Evolutionary conservation across 2,797 vertebrate species (phyloP).

Genomic region (Peromyscus nudipes): DNA sequence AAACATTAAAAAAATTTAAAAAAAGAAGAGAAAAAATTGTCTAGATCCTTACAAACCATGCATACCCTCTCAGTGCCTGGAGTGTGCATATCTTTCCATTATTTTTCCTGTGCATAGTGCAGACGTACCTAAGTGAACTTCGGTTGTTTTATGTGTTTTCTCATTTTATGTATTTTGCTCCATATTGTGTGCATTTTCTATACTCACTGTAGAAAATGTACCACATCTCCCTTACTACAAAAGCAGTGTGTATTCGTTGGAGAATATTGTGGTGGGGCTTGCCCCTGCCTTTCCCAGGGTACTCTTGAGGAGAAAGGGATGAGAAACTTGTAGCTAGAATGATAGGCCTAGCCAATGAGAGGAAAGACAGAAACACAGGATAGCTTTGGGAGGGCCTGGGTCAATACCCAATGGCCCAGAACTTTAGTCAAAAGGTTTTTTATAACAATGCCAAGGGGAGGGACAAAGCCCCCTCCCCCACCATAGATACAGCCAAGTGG

Average conservation of each 20-base stretch:
- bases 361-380: no score
- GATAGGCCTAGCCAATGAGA: no score
- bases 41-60: neutral
- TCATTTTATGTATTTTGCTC: neutral
- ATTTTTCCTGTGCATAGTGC: neutral
- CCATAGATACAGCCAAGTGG: no score
- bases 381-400: no score
- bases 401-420: no score
- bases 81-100: neutral
- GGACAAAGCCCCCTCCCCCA: no score
- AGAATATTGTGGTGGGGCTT: neutral
- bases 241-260: neutral
- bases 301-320: no score
- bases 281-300: no score
- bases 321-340: no score
- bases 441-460: no score
- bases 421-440: no score
- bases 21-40: neutral
- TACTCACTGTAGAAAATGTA: conserved; percentile 24
- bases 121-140: neutral
- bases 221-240: neutral
- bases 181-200: neutral
- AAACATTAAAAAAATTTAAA: neutral
- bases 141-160: neutral
- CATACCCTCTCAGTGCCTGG: neutral